Evolutionary conservation across 2,113 vertebrate species (phyloP).

Genomic region (Cynopterus brachyotis): DNA sequence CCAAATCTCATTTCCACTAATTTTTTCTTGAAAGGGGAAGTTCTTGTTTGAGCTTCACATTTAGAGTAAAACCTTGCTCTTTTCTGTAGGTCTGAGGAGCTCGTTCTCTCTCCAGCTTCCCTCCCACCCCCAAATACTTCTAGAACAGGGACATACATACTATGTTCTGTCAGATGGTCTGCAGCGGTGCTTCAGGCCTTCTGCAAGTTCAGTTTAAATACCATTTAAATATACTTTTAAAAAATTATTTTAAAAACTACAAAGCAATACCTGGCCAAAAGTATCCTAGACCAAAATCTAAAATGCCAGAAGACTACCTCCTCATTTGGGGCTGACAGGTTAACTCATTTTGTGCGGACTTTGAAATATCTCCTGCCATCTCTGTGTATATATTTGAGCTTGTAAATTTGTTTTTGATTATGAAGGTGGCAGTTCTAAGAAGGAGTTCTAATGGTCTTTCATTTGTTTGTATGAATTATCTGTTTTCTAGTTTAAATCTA

Average conservation of each 20-base stretch:
- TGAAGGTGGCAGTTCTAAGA: background rate
- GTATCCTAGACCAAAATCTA: background rate
- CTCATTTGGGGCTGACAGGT: background rate
- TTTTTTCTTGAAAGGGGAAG: background rate
- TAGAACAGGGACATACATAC: background rate
- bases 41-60: background rate
- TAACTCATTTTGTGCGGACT: conserved; percentile 6
- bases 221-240: background rate
- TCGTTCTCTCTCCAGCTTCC: background rate
- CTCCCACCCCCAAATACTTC: background rate
- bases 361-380: background rate
- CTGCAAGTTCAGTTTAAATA: background rate
- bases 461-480: background rate
- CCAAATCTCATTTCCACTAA: background rate
- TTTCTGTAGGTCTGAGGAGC: background rate
- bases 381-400: background rate
- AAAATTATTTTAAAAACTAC: background rate
- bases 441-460: background rate
- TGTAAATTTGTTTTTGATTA: background rate
- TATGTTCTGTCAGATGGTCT: background rate
- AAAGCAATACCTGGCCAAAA: background rate
- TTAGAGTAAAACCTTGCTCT: background rate
- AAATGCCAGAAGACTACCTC: background rate
- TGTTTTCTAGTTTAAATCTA: conserved; percentile 10
- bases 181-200: background rate